Evolutionary conservation across 2,113 vertebrate genomes (phyloP), one percentile per base, ranked within the genome.

Genomic region (Paedocypris sp.): DNA sequence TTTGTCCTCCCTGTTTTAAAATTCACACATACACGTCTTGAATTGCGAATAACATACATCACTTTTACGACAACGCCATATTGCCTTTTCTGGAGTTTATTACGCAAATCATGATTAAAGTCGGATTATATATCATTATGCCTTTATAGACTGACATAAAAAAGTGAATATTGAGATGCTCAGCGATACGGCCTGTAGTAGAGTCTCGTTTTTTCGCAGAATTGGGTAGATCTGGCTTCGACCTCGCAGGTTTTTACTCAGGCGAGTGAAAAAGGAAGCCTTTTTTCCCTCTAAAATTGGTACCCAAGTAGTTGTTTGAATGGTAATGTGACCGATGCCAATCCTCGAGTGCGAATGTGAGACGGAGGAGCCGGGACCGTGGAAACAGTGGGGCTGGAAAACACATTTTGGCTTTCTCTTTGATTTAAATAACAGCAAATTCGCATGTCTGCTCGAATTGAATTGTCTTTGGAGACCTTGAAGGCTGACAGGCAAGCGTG

Each of bases 401-500:
- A 53, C 15, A 23, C 36, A 62, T 3, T 23, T 12, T 15, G 9
- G 6, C 38, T 32, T 52, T 51, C n/a, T 31, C 38, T 63, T 64
- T 47, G 9, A 58, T 51, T 69, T 52, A 69, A 52, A 69, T 41
- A 42, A 38, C 41, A 47, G 60, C 45, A 42, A 56, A 63, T 70
- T 74, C 70, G 52, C 66, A 70, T 73, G 49, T 64, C 53, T 16
- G 2, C 10, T 66, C 36, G 35, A 60, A 69, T 57, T 54, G 67
- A 67, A 59, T 60, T 38, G 68, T 60, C 49, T 64, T 74, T 58
- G 47, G 60, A 68, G 72, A 77, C 75, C 75, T 78, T 77, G 71
- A 74, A n/a, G 19, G 47, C 58, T 67, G 63, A 60, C 70, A 64
- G 60, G 58, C 66, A 38, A 47, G 64, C 42, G 28, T 31, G 59